These are phyloP conservation scores for Callimorpha dominula DNA, from an alignment of 2,888 invertebrate genomes.

Conservation along the genomic window DNA sequence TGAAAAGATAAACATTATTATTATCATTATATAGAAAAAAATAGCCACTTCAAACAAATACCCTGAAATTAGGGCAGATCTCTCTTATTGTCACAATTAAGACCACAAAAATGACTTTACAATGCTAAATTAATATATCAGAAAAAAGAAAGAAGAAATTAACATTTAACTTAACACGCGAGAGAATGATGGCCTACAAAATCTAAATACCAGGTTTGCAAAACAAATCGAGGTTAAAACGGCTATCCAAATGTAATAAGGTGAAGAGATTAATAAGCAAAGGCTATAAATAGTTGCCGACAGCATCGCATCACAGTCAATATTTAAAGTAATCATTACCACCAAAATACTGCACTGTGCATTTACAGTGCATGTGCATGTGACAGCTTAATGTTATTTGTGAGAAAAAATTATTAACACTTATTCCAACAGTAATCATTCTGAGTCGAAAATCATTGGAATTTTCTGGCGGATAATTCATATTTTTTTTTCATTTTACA, in stretches of 20 bases:
- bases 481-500: too few species aligned
- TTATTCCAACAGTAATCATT: neutral
- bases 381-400: neutral
- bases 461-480: too few species aligned
- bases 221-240: neutral
- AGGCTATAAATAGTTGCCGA: neutral
- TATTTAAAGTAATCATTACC: neutral
- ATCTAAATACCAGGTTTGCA: too few species aligned
- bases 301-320: neutral
- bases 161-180: too few species aligned
- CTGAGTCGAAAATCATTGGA: too few species aligned
- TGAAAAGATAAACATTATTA: conserved; percentile 55
- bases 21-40: neutral
- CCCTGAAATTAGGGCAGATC: too few species aligned
- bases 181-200: neutral
- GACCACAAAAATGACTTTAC: too few species aligned
- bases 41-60: neutral
- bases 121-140: too few species aligned
- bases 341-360: neutral
- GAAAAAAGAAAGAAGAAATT: too few species aligned
- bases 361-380: too few species aligned
- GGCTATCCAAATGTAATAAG: neutral
- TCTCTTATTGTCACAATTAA: too few species aligned
- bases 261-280: neutral
- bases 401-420: neutral